Evolutionary conservation across 2,113 vertebrate species (phyloP).

Genomic region (Mustela lutreola): DNA sequence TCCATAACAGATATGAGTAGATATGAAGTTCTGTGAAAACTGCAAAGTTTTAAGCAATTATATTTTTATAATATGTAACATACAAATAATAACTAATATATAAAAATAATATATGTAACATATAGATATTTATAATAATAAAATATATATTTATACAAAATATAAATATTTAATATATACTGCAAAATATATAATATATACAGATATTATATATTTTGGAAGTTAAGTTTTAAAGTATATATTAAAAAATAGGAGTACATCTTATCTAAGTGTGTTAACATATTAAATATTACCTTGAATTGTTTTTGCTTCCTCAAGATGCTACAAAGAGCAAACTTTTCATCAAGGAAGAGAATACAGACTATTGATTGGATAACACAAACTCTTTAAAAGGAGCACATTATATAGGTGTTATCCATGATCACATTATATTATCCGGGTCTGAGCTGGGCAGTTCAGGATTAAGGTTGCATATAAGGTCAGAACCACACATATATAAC

Average conservation of each 20-base stretch:
- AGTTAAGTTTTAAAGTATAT: background rate
- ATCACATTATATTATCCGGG: background rate
- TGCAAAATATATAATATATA: no score
- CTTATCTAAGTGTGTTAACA: background rate
- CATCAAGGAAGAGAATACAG: background rate
- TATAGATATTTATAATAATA: no score
- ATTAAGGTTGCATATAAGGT: background rate
- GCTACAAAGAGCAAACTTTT: background rate
- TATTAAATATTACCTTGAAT: background rate
- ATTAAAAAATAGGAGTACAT: background rate
- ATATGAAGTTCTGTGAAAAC: background rate
- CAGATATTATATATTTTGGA: background rate
- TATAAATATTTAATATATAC: no score
- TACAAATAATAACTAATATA: no score
- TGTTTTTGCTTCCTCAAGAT: constrained; percentile 36
- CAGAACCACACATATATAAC: background rate
- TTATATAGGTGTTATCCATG: background rate
- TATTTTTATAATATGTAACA: background rate
- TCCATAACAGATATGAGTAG: background rate
- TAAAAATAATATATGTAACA: no score
- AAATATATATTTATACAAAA: no score
- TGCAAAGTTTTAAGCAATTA: background rate
- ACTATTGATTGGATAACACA: background rate
- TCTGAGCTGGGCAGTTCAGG: background rate
- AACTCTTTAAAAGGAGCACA: background rate